Base-by-base conservation (phyloP, 1,140 invertebrate species). In the Pseudachorutes palmiensis region DNA sequence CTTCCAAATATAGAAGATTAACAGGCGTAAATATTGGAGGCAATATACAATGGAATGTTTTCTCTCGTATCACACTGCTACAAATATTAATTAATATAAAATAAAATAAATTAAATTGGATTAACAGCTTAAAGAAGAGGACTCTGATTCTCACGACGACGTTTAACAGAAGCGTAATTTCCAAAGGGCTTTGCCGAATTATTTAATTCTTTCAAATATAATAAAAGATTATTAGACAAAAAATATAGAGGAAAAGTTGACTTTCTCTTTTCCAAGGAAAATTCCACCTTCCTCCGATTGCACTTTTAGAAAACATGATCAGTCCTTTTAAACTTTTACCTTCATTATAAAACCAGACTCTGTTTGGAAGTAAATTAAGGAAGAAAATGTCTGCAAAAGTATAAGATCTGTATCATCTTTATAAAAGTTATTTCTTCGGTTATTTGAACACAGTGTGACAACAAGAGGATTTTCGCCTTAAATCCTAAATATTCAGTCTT, bases 1-100 rank as follows among this genome's bases (percentile, higher is more conserved):
- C 58, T 48, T 28, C 65, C 12, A 57, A 45, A 67, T 63, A 62
- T 51, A 48, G 61, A 62, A 67, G 61, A 33, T 48, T 55, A 67
- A 58, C 62, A 68, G 61, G 49, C 49, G 62, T 62, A 67, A 66
- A 66, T 61, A 61, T 65, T 55, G 36, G 45, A 67, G 59, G 66
- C 66, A 68, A 68, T 68, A 33, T 68, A 68, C 61, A 68, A 55
- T 16, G 60, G 66, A 58, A 68, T 61, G 60, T 57, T 63, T 67
- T 66, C 62, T 68, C 61, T 64, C 31, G 61, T 68, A 64, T 59
- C 66, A 67, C 66, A 67, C 66, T 31, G 66, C 66, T 68, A 59
- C 55, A 62, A 65, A 55, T 45, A 45, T 45, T n/a, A n/a, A 45
- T 45, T 12, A 45, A 45, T 45, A 9, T 45, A 45, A 45, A 45